Conservation (phyloP, 2,797 vertebrate species). For the Enteromius radiatus region DNA sequence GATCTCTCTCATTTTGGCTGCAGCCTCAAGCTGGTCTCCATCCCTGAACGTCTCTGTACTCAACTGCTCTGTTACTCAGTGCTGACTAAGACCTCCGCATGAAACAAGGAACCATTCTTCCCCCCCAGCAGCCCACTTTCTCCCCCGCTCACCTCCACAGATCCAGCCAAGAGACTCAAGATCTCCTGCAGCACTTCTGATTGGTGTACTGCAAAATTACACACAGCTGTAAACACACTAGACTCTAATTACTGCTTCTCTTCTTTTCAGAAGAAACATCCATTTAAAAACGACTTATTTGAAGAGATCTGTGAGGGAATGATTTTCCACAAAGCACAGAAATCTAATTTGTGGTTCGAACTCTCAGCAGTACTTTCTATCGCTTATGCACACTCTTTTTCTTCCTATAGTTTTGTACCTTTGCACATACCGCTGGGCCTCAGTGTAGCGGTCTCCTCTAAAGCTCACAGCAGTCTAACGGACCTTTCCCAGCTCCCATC, state of each 20-base stretch:
- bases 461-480: not conserved
- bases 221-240: slow-evolving; percentile 46
- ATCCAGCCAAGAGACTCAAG: slow-evolving; percentile 35
- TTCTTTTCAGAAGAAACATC: slow-evolving; percentile 44
- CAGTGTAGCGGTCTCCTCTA: not conserved
- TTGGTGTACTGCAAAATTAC: slow-evolving; percentile 48
- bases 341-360: slow-evolving; percentile 33
- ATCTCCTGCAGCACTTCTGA: slow-evolving; percentile 33
- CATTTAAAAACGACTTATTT: slow-evolving; percentile 29
- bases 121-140: slow-evolving; percentile 27
- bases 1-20: slow-evolving; percentile 29
- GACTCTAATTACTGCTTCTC: slow-evolving; percentile 28
- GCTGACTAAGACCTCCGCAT: slow-evolving; percentile 45
- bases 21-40: slow-evolving; percentile 46
- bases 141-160: slow-evolving; percentile 25
- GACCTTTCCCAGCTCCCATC: slow-evolving; percentile 15
- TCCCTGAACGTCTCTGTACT: slow-evolving; percentile 32
- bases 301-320: slow-evolving; percentile 34
- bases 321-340: slow-evolving; percentile 32
- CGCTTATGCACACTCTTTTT: not conserved
- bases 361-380: slow-evolving; percentile 21
- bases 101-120: slow-evolving; percentile 46
- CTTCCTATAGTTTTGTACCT: slow-evolving; percentile 9
- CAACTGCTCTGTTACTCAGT: slow-evolving; percentile 45
- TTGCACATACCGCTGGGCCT: slow-evolving; percentile 11